A percentile compares a stretch with the other conserved stretches of the same genome.
These are phyloP conservation scores for Poecilia picta DNA, from an alignment of 2,797 vertebrate genomes.

Conservation along the genomic window DNA sequence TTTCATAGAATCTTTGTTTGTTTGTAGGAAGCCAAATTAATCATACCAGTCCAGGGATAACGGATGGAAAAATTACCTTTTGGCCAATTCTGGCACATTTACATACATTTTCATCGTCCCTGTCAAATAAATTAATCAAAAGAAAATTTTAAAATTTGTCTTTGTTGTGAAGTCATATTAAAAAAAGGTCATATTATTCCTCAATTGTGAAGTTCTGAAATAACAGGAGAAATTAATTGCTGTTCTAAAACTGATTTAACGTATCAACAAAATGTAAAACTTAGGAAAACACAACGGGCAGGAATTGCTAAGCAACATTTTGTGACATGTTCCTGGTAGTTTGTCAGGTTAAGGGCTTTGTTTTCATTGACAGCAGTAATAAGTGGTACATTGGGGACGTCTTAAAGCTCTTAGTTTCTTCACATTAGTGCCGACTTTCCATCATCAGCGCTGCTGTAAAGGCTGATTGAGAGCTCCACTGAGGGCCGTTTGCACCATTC, in stretches of 20 bases:
- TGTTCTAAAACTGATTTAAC: too few relatives aligned
- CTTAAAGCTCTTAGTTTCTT: conserved; percentile 22
- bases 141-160: not conserved
- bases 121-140: too few relatives aligned
- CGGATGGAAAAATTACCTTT: too few relatives aligned
- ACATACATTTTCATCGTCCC: too few relatives aligned
- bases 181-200: not conserved
- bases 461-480: conserved; percentile 23
- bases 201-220: not conserved
- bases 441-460: conserved; percentile 24
- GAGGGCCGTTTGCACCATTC: conserved; percentile 36
- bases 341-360: conserved; percentile 9
- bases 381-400: conserved; percentile 18
- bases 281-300: not conserved
- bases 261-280: not conserved
- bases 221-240: too few relatives aligned
- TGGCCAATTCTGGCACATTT: too few relatives aligned
- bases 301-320: not conserved
- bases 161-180: not conserved
- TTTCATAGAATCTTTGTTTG: too few relatives aligned
- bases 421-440: conserved; percentile 37
- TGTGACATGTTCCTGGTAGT: not conserved
- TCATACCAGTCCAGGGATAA: too few relatives aligned
- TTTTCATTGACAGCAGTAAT: conserved; percentile 14
- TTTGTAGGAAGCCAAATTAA: too few relatives aligned